Evolutionary conservation across 2,888 invertebrate species (phyloP).

Genomic region (Eupithecia inturbata): DNA sequence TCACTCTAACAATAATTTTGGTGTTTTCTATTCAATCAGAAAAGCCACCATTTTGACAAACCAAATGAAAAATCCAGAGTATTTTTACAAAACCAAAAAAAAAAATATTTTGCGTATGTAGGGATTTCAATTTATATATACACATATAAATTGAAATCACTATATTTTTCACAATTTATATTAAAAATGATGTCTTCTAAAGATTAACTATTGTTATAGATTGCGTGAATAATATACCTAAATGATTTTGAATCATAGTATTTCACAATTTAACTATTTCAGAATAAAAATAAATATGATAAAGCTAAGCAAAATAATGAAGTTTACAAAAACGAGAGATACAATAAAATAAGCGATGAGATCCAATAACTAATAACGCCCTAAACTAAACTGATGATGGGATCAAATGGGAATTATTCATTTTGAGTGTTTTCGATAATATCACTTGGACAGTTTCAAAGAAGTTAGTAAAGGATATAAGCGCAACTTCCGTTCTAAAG

Average conservation of each 20-base stretch:
- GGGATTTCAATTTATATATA: too few species aligned
- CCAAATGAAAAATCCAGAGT: conserved; percentile 1
- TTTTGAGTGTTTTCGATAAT: background rate
- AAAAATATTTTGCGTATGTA: background rate
- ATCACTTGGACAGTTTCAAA: conserved; percentile 3
- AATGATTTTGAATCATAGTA: background rate
- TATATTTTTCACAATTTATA: background rate
- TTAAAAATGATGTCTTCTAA: conserved; percentile 3
- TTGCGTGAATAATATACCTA: background rate
- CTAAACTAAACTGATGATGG: conserved; percentile 4
- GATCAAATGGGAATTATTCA: background rate
- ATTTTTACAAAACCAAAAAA: background rate
- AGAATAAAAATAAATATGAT: background rate
- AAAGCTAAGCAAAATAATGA: background rate
- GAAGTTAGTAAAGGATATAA: background rate
- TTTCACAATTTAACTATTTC: background rate
- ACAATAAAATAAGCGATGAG: conserved; percentile 23
- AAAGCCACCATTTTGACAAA: conserved; percentile 6
- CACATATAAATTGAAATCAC: background rate
- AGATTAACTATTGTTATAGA: background rate
- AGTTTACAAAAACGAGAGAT: background rate
- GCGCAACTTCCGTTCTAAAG: background rate
- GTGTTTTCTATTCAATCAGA: conserved; percentile 3
- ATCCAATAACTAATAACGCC: conserved; percentile 19
- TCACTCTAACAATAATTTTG: background rate